Evolutionary conservation across 2,888 invertebrate genomes (phyloP).

Genomic region (Phortica okadai): DNA sequence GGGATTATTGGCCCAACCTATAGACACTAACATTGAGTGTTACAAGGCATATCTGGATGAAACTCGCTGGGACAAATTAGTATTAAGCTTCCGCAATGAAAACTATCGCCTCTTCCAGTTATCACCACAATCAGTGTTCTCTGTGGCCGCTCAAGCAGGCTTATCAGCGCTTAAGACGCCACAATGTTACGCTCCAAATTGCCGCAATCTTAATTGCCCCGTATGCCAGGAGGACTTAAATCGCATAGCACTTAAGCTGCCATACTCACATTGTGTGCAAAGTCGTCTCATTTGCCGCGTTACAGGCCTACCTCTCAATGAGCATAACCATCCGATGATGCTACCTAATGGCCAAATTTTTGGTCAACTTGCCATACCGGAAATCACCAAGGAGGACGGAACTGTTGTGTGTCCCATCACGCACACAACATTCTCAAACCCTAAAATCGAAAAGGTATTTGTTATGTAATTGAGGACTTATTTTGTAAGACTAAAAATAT

Average conservation of each 20-base stretch:
- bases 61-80: constrained; percentile 88
- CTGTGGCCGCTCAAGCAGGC: constrained; percentile 88
- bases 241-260: constrained; percentile 89
- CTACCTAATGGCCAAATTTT: constrained; percentile 99
- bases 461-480: constrained; percentile 85
- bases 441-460: constrained; percentile 96
- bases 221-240: constrained; percentile 94
- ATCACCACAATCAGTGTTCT: constrained; percentile 92
- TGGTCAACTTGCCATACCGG: constrained; percentile 92
- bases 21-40: constrained; percentile 84
- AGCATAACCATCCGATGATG: constrained; percentile 99
- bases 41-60: constrained; percentile 83
- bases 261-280: constrained; percentile 97
- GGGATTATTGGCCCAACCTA: constrained; percentile 96
- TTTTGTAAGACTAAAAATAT: not conserved
- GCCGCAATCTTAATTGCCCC: constrained; percentile 91
- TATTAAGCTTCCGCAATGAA: constrained; percentile 93
- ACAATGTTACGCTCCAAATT: constrained; percentile 85
- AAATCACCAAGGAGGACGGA: constrained; percentile 96
- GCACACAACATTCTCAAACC: constrained; percentile 91
- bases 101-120: constrained; percentile 96
- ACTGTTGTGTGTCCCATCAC: constrained; percentile 96
- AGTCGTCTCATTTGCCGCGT: constrained; percentile 95
- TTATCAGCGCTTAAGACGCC: constrained; percentile 97
- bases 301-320: constrained; percentile 93